A percentile compares a stretch with the other conserved stretches of the same genome.
These are phyloP conservation scores for Cebus imitator DNA, from an alignment of 2,113 vertebrate species.

Conservation along the genomic window DNA sequence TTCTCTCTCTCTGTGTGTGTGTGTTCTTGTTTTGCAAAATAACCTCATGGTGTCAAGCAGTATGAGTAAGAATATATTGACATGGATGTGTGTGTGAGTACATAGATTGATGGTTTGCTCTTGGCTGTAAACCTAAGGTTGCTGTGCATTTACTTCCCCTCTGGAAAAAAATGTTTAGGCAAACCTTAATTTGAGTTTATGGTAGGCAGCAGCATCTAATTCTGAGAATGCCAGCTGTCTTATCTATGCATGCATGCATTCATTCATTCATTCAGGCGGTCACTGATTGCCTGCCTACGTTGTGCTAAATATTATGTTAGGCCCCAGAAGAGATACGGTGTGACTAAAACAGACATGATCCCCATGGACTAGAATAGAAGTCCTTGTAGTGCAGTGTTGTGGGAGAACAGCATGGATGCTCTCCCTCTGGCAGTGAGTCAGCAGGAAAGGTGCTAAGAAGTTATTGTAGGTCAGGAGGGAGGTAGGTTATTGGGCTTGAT, in stretches of 20 bases:
- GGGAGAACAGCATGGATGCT: background rate
- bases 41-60: background rate
- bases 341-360: no score
- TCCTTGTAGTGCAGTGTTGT: rapidly evolving
- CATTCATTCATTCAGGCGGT: background rate
- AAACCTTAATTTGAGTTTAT: background rate
- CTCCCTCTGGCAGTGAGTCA: background rate
- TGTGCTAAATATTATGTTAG: background rate
- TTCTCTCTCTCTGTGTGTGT: no score
- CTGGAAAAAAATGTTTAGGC: background rate
- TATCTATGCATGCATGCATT: rapidly evolving
- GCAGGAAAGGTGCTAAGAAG: background rate
- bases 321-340: rapidly evolving
- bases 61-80: background rate
- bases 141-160: background rate
- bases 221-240: background rate
- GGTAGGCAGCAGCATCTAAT: background rate
- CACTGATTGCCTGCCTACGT: background rate
- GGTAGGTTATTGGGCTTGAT: background rate
- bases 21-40: background rate
- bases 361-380: no score
- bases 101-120: background rate
- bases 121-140: background rate
- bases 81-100: background rate
- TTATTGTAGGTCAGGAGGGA: background rate